Base-by-base conservation (phyloP, 2,888 invertebrate genomes). In the Philereme vetulata region DNA sequence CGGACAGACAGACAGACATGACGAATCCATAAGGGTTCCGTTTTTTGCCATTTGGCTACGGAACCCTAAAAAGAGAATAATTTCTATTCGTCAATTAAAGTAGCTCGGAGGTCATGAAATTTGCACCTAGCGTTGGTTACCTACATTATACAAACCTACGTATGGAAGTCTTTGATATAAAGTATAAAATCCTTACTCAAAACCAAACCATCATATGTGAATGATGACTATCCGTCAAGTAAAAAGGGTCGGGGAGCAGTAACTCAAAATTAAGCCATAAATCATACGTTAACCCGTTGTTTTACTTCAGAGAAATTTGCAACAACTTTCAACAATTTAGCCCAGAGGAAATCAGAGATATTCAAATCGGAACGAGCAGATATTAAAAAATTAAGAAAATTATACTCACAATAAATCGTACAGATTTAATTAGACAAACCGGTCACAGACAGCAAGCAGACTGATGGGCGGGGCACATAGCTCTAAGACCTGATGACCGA, bases 241-340 rank as follows among this genome's bases (percentile, higher is more conserved):
- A 61, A 50, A 56, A 58, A 56, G 62, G 62, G 58, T 58, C 42
- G 38, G 38, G 5, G 50, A 50, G 44, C 49, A 55, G 51, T 58
- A 58, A 58, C 48, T 49, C 45, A 45, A 60, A 60, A 60, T 56
- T 51, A 55, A 52, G 55, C 32, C 55, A 58, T 62, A 55, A 62
- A 62, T 62, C 62, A 62, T 55, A 55, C 55, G 51, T 48, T 45
- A 55, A 51, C 49, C 52, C 52, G 48, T 49, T 62, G 62, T 59
- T 58, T 55, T 48, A 59, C 51, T 55, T 51, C 11, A 42, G 48
- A 42, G 45, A 56, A 61, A 47, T 54, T 54, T 47, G 46, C 47
- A 51, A 62, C 50, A 62, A 45, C 32, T 56, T 48, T 11, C 7
- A 47, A 53, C 35, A 51, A 53, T 40, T 52, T 52, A 51, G 44